A percentile compares a stretch with the other conserved stretches of the same genome.
phyloP scores from a whole-genome alignment of 2,888 invertebrate genomes.

The Ecliptopera silaceata region DNA sequence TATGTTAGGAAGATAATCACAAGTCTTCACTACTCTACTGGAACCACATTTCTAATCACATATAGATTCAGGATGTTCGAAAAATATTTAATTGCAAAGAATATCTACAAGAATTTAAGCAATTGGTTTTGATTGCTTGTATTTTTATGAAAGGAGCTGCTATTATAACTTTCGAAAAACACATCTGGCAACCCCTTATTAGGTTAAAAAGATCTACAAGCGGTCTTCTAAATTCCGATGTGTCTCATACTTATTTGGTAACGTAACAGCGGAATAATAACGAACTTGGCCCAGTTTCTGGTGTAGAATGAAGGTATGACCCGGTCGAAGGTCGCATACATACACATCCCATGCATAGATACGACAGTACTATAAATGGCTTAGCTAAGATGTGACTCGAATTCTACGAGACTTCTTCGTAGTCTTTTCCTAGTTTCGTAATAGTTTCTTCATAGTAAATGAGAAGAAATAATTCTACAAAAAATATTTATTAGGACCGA shows the following conservation, averaged over 20 bases:
- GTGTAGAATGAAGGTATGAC: slow-evolving; percentile 2
- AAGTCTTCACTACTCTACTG: too few relatives aligned
- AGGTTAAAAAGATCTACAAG: too few relatives aligned
- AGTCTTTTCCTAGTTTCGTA: background rate
- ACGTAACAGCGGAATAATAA: slow-evolving; percentile 8
- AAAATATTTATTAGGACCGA: slow-evolving; percentile 8
- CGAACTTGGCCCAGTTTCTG: slow-evolving; percentile 34
- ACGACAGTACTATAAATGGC: slow-evolving; percentile 34
- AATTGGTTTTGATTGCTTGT: background rate
- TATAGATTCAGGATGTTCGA: too few relatives aligned
- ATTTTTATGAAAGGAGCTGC: background rate
- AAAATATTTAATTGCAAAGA: background rate
- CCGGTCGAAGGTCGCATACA: slow-evolving; percentile 25
- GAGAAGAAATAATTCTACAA: background rate
- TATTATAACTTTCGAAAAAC: background rate
- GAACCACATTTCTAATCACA: too few relatives aligned
- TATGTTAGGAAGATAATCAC: too few relatives aligned
- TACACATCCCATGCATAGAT: slow-evolving; percentile 31
- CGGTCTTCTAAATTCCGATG: too few relatives aligned
- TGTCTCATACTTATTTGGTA: too few relatives aligned
- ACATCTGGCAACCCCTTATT: background rate
- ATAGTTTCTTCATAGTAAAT: too few relatives aligned
- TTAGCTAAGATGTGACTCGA: slow-evolving; percentile 29
- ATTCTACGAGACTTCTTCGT: slow-evolving; percentile 16
- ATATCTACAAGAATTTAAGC: background rate